Evolutionary conservation across 2,888 invertebrate species (phyloP).

Genomic region (Hirtodrosophila trivittata): DNA sequence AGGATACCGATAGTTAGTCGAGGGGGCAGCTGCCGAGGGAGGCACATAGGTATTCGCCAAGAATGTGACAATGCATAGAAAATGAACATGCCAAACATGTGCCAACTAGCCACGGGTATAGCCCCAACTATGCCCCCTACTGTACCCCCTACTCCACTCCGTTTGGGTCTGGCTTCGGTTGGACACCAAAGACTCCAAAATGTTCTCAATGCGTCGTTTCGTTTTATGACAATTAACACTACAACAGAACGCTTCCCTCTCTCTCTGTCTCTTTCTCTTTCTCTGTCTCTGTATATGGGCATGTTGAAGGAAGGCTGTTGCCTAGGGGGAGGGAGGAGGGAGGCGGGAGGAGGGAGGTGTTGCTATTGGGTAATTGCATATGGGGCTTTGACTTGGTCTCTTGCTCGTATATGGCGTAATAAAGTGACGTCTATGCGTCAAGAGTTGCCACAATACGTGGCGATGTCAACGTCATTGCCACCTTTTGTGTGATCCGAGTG

Average conservation of each 20-base stretch:
- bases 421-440: slow-evolving; percentile 53
- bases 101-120: slow-evolving; percentile 3
- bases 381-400: slow-evolving; percentile 10
- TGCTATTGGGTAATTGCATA: slow-evolving; percentile 19
- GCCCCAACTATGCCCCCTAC: background rate
- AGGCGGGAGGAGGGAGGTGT: background rate
- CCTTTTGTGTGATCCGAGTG: slow-evolving; percentile 1
- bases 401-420: slow-evolving; percentile 56
- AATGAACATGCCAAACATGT: slow-evolving; percentile 53
- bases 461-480: slow-evolving; percentile 21
- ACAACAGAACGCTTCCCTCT: background rate
- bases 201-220: slow-evolving; percentile 60
- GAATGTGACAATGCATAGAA: slow-evolving; percentile 57
- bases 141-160: no score
- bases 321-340: background rate
- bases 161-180: background rate
- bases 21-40: background rate
- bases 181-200: slow-evolving; percentile 4
- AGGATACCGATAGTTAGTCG: background rate
- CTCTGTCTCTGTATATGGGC: slow-evolving; percentile 25
- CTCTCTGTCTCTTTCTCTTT: background rate
- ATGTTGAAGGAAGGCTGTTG: slow-evolving; percentile 8
- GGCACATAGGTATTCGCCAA: slow-evolving; percentile 32
- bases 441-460: slow-evolving; percentile 16
- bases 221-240: slow-evolving; percentile 77